Evolutionary conservation across 2,113 vertebrate species (phyloP).

Genomic region (Sebastes fasciatus): DNA sequence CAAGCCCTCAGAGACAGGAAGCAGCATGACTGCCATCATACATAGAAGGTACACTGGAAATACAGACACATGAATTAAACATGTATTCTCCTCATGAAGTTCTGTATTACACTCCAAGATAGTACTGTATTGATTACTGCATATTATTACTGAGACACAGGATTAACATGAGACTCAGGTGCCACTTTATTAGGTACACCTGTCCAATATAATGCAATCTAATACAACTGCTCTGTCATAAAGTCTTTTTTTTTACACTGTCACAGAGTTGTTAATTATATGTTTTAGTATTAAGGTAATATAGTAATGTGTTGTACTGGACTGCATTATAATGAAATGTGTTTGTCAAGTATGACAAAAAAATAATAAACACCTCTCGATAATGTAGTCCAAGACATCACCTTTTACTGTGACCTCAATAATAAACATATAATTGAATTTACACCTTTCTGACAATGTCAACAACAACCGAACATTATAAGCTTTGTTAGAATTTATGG

Average conservation of each 20-base stretch:
- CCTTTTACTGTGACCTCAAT: not conserved
- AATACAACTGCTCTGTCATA: not conserved
- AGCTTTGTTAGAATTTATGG: not conserved
- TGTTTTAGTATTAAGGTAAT: not conserved
- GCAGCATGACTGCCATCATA: fast-evolving
- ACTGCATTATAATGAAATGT: not conserved
- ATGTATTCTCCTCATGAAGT: not conserved
- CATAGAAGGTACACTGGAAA: not conserved
- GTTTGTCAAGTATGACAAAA: not conserved
- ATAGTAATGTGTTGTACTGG: not conserved
- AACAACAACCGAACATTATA: not conserved
- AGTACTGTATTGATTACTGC: not conserved
- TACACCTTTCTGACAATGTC: not conserved
- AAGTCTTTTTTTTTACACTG: not conserved
- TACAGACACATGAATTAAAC: not conserved
- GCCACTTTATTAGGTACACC: not conserved
- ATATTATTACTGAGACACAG: not conserved
- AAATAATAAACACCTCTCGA: not conserved
- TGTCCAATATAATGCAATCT: not conserved
- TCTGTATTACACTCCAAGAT: not conserved
- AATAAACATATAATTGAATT: not conserved
- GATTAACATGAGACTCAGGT: not conserved
- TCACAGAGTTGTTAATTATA: not conserved
- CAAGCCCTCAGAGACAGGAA: not conserved
- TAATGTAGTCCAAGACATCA: not conserved